Evolutionary conservation across 2,797 vertebrate genomes (phyloP), one percentile per base, ranked within the genome.

Genomic region (Xiphorhynchus erythropygius): DNA sequence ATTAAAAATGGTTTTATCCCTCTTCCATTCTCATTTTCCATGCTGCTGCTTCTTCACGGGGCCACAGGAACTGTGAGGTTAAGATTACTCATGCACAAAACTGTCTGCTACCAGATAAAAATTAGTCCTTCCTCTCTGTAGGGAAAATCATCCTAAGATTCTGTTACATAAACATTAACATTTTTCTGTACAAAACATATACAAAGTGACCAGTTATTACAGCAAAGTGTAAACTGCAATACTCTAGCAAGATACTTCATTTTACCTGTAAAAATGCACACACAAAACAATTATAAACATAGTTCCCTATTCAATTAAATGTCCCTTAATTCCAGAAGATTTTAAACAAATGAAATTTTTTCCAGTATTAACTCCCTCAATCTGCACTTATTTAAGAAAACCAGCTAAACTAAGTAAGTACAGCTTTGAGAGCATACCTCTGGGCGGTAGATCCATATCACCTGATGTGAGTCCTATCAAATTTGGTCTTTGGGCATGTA

Each of bases 381-480:
- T n/a, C 41, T 78, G 33, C 33, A 53, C 21, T 42, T 59, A 84
- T 5, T 2, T 28, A 84, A 75, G 30, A 74, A 84, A 86, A 75
- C 3, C 10, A 67, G 44, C 49, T 89, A 64, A 65, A 75, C 9
- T 13, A 84, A 63, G 1, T 18, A 59, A 82, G 25, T 32, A 56
- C 4, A 89, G 24, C 32, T 92, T 90, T 80, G 49, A 95, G 16
- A 91, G 50, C 93, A 53, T 98, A 99, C 99, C 99, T 99, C 99
- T 98, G 35, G 98, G 98, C 44, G 98, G 98, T 73, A 98, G 98
- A 97, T 99, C 99, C 97, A 99, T 98, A 89, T 99, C 99, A 52
- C 98, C 99, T 98, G 99, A 99, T 39, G 99, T 99, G 47, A 99
- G 98, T 93, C 99, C 99, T 96, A 99, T 99, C 92, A 99, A 98